Base-by-base conservation (phyloP, 1,140 invertebrate species). In the Bradynema listronoti region DNA sequence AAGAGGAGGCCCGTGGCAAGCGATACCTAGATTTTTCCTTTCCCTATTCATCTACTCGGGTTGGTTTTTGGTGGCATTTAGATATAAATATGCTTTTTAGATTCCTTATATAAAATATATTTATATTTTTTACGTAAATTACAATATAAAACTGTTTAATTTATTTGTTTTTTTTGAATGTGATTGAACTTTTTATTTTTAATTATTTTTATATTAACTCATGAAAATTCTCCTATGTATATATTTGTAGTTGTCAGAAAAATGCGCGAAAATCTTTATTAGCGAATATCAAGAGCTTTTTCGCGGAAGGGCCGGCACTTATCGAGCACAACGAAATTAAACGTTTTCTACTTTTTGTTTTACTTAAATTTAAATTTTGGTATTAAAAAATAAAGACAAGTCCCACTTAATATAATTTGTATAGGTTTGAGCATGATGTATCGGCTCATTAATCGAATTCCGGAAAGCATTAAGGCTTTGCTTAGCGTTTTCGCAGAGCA, bases 291-390 rank as follows among this genome's bases (percentile, higher is more conserved):
- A 92, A 61, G 86, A 91, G 34, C 87, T 87, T 98, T 62, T 83
- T 97, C 41, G 88, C 89, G 9, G 92, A 98, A 81, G 96, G 91
- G 83, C 86, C 89, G 11, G 83, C 85, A 39, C 86, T 99, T 81
- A 97, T 98, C 55, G 87, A 88, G 78, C 85, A 85, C 63, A 91
- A 93, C 76, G 90, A 98, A 82, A 95, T 91, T 30, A 87, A 92
- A 69, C 88, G 90, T 87, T 82, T 83, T 81, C 74, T 65, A 6
- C 16, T 30, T 11, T 14, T 66, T 14, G 7, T 69, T n/a, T 14
- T 56, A 45, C 63, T 4, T 59, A 14, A 29, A n/a, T 11, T 22
- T 4, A 7, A 6, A 2, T 11, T 50, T 24, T 3, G 11, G 16
- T 24, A 50, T 14, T 11, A 11, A 52, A 27, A 53, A 25, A 50